Percentiles rank a stretch among this genome's conserved stretches.
Conservation (phyloP, 2,888 invertebrate species). For the Drosophila cracens region DNA sequence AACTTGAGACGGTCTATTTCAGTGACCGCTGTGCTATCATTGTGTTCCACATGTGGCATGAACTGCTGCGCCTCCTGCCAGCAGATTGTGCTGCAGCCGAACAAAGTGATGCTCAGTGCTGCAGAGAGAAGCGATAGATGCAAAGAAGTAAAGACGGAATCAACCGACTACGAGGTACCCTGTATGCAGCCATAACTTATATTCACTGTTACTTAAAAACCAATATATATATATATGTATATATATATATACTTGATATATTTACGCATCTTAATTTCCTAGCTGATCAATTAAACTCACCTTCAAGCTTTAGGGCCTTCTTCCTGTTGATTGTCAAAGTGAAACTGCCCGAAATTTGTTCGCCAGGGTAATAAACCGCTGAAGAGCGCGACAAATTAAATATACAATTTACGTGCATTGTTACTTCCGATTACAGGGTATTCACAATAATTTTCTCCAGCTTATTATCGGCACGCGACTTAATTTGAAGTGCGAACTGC, state of each 20-base stretch:
- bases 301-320: slow-evolving; percentile 53
- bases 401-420: slow-evolving; percentile 65
- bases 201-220: not conserved
- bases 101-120: slow-evolving; percentile 61
- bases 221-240: not conserved
- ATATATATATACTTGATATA: not conserved
- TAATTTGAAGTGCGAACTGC: slow-evolving; percentile 33
- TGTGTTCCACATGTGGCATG: slow-evolving; percentile 59
- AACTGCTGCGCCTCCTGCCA: slow-evolving; percentile 57
- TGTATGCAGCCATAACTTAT: no score
- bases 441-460: slow-evolving; percentile 1
- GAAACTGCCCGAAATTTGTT: slow-evolving; percentile 64
- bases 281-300: slow-evolving; percentile 45
- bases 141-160: not conserved
- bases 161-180: not conserved
- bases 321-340: slow-evolving; percentile 50
- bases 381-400: slow-evolving; percentile 67
- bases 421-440: slow-evolving; percentile 29
- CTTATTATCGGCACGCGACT: slow-evolving; percentile 34
- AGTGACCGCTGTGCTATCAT: slow-evolving; percentile 57
- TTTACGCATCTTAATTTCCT: slow-evolving; percentile 8
- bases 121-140: not conserved
- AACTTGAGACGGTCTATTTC: slow-evolving; percentile 34
- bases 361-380: slow-evolving; percentile 73
- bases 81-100: slow-evolving; percentile 49